phyloP scores from a whole-genome alignment of 2,113 vertebrate species.

The Typhlomys cinereus region DNA sequence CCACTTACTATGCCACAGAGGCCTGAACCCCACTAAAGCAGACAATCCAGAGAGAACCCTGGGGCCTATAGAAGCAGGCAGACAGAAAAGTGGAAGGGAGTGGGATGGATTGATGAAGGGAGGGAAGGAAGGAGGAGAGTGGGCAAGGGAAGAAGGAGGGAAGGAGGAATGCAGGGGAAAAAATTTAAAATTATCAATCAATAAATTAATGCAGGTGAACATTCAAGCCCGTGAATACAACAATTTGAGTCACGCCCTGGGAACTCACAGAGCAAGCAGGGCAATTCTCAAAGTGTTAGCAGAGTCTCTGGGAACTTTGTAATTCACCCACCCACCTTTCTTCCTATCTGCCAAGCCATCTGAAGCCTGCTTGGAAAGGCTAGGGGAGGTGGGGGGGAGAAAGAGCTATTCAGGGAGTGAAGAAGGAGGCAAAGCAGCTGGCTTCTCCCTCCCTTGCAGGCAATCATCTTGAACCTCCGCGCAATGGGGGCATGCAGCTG shows the following conservation, averaged over 20 bases:
- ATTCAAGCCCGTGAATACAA: neutral
- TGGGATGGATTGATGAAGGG: too few relatives aligned
- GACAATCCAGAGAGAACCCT: too few relatives aligned
- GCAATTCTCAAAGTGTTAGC: neutral
- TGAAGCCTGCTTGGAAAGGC: constrained; percentile 1
- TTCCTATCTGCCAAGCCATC: neutral
- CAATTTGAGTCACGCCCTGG: neutral
- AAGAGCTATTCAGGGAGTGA: neutral
- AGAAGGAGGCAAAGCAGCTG: constrained; percentile 1
- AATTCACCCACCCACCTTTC: neutral
- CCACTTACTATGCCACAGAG: too few relatives aligned
- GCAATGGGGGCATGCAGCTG: neutral
- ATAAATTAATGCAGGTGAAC: neutral
- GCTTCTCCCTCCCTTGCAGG: neutral
- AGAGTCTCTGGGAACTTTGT: neutral
- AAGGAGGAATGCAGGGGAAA: too few relatives aligned
- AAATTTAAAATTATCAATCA: neutral
- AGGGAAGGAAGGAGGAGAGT: too few relatives aligned
- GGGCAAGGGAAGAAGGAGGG: too few relatives aligned
- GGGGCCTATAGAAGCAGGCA: too few relatives aligned
- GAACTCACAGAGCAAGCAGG: neutral
- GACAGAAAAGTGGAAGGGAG: too few relatives aligned
- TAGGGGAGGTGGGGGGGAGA: neutral
- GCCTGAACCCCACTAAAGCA: too few relatives aligned
- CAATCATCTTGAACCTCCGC: neutral